phyloP scores from a whole-genome alignment of 1,140 invertebrate genomes.

The Agrypnia vestita region DNA sequence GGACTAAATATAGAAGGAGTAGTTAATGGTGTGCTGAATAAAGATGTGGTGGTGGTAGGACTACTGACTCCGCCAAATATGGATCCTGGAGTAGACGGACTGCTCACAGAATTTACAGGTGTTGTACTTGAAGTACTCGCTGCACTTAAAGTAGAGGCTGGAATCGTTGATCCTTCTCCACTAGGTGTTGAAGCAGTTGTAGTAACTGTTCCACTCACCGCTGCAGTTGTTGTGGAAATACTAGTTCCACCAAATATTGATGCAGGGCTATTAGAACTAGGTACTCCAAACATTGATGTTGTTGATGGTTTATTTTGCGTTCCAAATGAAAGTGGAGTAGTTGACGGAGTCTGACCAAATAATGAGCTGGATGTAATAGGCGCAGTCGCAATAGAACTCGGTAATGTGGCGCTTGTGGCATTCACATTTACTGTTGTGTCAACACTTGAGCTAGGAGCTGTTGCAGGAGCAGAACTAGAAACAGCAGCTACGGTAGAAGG shows the following conservation, averaged over 20 bases:
- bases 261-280: conserved; percentile 2
- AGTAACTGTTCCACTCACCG: conserved; percentile 1
- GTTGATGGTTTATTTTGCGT: conserved; percentile 24
- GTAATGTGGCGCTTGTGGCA: conserved; percentile 9
- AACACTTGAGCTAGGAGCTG: background rate
- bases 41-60: background rate
- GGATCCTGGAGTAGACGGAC: background rate
- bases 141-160: background rate
- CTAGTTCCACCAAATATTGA: conserved; percentile 41
- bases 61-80: conserved; percentile 10
- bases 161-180: background rate
- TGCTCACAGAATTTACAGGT: background rate
- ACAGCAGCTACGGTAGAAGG: background rate
- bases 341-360: conserved; percentile 20
- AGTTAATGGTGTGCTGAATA: conserved; percentile 14
- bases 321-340: conserved; percentile 17
- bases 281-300: conserved; percentile 31
- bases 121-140: background rate
- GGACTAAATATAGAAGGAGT: conserved; percentile 43
- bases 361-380: background rate
- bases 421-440: background rate
- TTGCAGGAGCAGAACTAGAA: conserved; percentile 13
- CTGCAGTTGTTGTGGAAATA: conserved; percentile 3
- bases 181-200: background rate
- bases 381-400: background rate